Base-by-base conservation (phyloP, 2,888 invertebrate genomes). In the Zygothrica quintamaculata region DNA sequence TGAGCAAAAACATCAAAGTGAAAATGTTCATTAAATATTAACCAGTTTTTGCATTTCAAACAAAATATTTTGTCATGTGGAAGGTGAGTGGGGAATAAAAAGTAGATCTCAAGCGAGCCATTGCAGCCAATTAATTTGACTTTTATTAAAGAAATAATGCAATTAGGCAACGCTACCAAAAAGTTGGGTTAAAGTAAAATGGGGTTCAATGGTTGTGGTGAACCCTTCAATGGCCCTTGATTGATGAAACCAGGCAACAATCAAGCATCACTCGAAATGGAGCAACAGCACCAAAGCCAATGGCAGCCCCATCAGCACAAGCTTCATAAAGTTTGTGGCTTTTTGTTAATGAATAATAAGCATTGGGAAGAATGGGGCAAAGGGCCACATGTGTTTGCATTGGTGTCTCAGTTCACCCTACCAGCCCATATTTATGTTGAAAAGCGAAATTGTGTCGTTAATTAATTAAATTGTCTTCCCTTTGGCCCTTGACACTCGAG, bases 291-390 rank as follows among this genome's bases (percentile, higher is more conserved):
- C 18, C 18, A 22, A 2, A 22, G 5, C 18, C 18, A 22, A 22
- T 5, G 18, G 18, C 18, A 59, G 52, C 42, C 50, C 15, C 36
- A 44, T 16, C 29, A 29, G 36, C 7, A n/a, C 47, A 44, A 57
- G 52, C 42, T 61, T 52, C 52, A 53, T 50, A 65, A 61, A 61
- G 68, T 60, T 76, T 84, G 86, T 64, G 81, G 86, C 74, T 84
- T 74, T 84, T 74, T 65, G 78, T 85, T 86, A 68, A 84, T 77
- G 74, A 84, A 79, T 79, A 74, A 84, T 84, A 84, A 77, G 71
- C 74, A 65, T 57, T 42, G 18, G 47, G 65, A 69, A 52, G 18
- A 31, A 44, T 37, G 39, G 57, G 68, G 43, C 56, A 71, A 57
- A 22, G 61, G 62, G 76, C 43, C 61, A 50, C 53, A 67, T 61